phyloP scores from a whole-genome alignment of 2,797 vertebrate genomes.

The Potorous gilbertii region DNA sequence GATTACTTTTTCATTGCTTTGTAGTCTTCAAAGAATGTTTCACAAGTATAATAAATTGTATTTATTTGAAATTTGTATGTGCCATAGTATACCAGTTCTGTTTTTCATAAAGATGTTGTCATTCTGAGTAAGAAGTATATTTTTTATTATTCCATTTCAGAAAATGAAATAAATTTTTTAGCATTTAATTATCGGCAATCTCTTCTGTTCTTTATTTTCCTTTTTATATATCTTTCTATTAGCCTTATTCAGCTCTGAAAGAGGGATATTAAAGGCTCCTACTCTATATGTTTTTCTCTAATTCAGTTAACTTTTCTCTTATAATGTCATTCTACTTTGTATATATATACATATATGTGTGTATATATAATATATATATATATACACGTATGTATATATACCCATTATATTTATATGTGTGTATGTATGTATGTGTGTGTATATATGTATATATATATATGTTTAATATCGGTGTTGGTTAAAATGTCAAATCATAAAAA shows the following conservation, averaged over 20 bases:
- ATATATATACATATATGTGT: background rate
- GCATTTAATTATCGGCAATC: background rate
- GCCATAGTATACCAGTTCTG: background rate
- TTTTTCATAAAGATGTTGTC: background rate
- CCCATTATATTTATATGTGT: background rate
- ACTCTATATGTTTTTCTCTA: background rate
- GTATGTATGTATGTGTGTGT: no score
- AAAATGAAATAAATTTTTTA: background rate
- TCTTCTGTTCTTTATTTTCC: background rate
- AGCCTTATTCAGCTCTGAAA: background rate
- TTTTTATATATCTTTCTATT: background rate
- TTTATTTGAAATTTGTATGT: background rate
- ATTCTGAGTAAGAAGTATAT: background rate
- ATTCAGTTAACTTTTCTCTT: background rate
- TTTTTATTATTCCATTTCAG: background rate
- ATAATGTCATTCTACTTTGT: background rate
- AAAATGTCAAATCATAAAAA: background rate
- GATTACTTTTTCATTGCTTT: background rate
- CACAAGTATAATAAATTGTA: background rate
- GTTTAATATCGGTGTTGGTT: background rate
- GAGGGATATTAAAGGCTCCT: background rate
- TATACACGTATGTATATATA: no score
- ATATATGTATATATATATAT: background rate
- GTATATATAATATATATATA: background rate
- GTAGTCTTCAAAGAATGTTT: background rate